Evolutionary conservation across 2,113 vertebrate species (phyloP).

Genomic region (Mastomys natalensis): DNA sequence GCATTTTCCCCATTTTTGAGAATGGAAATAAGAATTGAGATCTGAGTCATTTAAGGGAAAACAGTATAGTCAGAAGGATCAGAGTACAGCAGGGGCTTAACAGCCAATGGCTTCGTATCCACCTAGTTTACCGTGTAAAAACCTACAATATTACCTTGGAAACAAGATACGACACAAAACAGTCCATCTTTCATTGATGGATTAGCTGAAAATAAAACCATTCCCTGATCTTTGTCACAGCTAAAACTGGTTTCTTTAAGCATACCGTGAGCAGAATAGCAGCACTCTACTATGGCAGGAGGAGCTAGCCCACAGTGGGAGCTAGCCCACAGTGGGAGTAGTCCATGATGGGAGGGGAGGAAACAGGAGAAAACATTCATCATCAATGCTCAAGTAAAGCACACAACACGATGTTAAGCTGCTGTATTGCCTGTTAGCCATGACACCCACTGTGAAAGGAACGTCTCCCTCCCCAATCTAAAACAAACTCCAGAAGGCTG

Average conservation of each 20-base stretch:
- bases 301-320: neutral
- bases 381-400: neutral
- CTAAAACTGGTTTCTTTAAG: conserved; percentile 4
- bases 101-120: neutral
- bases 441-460: neutral
- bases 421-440: neutral
- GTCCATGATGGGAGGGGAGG: neutral
- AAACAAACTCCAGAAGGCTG: neutral
- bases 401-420: neutral
- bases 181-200: neutral
- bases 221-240: conserved; percentile 31
- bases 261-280: neutral
- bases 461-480: neutral
- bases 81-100: neutral
- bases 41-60: neutral
- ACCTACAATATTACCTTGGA: neutral
- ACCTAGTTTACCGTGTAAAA: neutral
- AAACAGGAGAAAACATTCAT: neutral
- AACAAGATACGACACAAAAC: neutral
- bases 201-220: conserved; percentile 20
- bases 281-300: neutral
- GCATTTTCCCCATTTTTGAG: conserved; percentile 1
- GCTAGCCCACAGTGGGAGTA: neutral
- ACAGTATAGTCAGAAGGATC: neutral
- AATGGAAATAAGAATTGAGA: conserved; percentile 9